Evolutionary conservation across 2,888 invertebrate species (phyloP).

Genomic region (Andrena bicolor): DNA sequence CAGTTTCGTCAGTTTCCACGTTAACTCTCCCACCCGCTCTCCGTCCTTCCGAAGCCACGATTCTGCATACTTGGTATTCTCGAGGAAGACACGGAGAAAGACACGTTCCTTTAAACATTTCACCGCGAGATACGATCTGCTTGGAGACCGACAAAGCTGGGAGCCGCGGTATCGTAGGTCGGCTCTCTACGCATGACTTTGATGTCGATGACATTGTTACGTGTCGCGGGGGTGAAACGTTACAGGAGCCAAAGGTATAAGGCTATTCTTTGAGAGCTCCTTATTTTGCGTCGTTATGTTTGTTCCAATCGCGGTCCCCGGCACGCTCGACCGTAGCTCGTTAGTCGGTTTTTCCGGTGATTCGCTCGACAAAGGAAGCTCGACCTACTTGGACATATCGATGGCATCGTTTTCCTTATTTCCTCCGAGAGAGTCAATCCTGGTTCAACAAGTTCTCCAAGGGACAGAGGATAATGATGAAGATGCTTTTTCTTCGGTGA

Average conservation of each 20-base stretch:
- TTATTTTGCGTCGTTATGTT: constrained; percentile 1
- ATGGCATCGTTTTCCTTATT: constrained; percentile 36
- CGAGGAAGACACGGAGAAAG: no score
- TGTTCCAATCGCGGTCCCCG: constrained; percentile 5
- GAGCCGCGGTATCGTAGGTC: neutral
- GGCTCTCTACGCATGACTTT: neutral
- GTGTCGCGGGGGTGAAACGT: neutral
- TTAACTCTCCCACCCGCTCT: neutral
- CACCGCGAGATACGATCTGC: no score
- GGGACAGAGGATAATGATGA: constrained; percentile 16
- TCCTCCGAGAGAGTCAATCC: constrained; percentile 28
- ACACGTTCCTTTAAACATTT: neutral
- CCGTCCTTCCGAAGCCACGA: no score
- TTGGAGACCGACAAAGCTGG: neutral
- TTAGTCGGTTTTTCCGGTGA: constrained; percentile 24
- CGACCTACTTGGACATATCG: constrained; percentile 47
- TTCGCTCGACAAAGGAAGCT: constrained; percentile 24
- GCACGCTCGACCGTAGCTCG: constrained; percentile 11
- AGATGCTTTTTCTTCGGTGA: neutral
- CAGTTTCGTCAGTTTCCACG: constrained; percentile 28
- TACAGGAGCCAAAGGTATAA: neutral
- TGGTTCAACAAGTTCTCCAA: constrained; percentile 28
- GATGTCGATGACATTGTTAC: neutral
- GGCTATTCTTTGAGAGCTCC: neutral
- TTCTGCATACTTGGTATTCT: neutral